Evolutionary conservation across 2,888 invertebrate genomes (phyloP).

Genomic region (Charanyca ferruginea): DNA sequence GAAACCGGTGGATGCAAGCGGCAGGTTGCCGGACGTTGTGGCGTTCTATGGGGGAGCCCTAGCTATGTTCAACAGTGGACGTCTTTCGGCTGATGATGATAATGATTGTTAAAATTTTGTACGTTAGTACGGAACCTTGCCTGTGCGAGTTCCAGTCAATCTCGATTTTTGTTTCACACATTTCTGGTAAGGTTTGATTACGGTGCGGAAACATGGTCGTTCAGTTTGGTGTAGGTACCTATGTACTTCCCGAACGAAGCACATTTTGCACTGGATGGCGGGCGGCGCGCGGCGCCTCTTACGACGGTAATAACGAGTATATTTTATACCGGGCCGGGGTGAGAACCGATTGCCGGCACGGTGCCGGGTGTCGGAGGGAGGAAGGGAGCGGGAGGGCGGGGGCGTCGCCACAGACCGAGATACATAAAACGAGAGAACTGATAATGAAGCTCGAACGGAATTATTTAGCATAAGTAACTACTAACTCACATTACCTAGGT

Average conservation of each 20-base stretch:
- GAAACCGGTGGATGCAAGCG: no score
- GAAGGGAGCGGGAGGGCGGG: no score
- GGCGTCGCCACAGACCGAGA: background rate
- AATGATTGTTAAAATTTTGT: no score
- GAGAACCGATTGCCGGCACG: conserved; percentile 14
- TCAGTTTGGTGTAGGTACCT: background rate
- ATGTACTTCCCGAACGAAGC: background rate
- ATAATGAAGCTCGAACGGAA: conserved; percentile 32
- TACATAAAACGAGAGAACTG: conserved; percentile 20
- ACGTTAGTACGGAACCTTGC: no score
- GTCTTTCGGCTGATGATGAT: no score
- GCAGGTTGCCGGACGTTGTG: no score
- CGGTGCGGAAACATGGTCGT: background rate
- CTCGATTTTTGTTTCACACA: conserved; percentile 1
- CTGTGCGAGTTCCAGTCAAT: no score
- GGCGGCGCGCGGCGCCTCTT: background rate
- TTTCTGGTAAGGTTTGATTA: background rate
- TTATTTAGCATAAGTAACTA: conserved; percentile 14
- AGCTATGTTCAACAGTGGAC: no score
- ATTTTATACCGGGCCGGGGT: conserved; percentile 1
- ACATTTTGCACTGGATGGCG: background rate
- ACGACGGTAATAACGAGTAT: conserved; percentile 16
- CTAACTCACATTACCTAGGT: background rate
- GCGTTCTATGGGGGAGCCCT: no score
- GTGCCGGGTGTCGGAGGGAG: background rate